phyloP scores from a whole-genome alignment of 2,113 vertebrate genomes.

The Piaya cayana region DNA sequence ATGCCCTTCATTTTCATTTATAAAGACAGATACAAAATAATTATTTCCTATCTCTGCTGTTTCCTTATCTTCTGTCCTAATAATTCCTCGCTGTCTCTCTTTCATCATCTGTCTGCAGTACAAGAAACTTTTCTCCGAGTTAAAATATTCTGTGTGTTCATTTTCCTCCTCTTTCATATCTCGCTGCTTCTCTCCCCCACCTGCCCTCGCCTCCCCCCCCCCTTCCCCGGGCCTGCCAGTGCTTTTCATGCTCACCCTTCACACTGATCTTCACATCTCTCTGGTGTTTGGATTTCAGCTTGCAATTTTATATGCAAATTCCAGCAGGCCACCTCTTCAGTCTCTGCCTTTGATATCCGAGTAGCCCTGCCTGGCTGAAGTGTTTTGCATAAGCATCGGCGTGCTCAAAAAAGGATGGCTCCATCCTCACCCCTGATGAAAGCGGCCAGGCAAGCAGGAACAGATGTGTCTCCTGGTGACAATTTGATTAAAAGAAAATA shows the following conservation, averaged over 20 bases:
- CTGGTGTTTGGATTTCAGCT: not conserved
- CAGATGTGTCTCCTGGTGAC: slow-evolving; percentile 48
- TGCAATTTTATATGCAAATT: slow-evolving; percentile 33
- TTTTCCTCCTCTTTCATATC: slow-evolving; percentile 60
- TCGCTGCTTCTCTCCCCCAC: not conserved
- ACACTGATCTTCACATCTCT: not conserved
- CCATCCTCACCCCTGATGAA: slow-evolving; percentile 59
- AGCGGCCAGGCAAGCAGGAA: slow-evolving; percentile 29
- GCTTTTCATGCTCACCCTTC: slow-evolving; percentile 23
- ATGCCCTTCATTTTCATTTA: slow-evolving; percentile 86
- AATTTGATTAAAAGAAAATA: slow-evolving; percentile 64
- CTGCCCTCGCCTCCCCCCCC: not conserved
- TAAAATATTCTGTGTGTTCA: slow-evolving; percentile 68
- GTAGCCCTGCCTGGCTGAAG: slow-evolving; percentile 28
- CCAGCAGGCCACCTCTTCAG: slow-evolving; percentile 27
- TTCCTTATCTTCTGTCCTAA: slow-evolving; percentile 82
- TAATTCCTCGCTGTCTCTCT: slow-evolving; percentile 74
- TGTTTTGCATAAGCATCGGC: not conserved
- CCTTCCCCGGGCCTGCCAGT: not conserved
- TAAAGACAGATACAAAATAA: slow-evolving; percentile 86
- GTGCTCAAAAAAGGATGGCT: slow-evolving; percentile 8
- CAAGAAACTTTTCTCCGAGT: slow-evolving; percentile 68
- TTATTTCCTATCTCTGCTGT: slow-evolving; percentile 82
- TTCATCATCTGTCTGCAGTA: slow-evolving; percentile 70
- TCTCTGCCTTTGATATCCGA: slow-evolving; percentile 54